Evolutionary conservation across 2,113 vertebrate species (phyloP), one percentile per base, ranked within the genome.

Genomic region (Tyrannus savana): DNA sequence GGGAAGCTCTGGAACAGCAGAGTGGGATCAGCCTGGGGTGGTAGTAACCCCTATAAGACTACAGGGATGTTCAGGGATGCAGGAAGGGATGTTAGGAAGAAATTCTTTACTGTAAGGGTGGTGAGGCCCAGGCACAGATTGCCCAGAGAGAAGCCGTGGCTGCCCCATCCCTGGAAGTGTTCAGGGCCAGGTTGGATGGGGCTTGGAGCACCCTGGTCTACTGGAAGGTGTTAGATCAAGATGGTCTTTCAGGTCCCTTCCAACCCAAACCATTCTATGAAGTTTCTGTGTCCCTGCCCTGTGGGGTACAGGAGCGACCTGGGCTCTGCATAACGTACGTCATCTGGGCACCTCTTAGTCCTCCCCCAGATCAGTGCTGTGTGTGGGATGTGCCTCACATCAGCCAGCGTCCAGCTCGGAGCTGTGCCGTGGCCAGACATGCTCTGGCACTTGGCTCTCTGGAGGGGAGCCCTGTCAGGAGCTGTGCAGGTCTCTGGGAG

Each of bases 351-450:
- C 3, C 1, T n/a, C 58, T 64, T 4, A 7, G 1, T 58, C 41
- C 53, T 4, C 35, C 35, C 35, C 35, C 35, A 37, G 35, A 37
- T 37, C 35, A 37, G 35, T 37, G 16, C 52, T 0, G 0, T 2
- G 0, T 14, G 47, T 31, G 84, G 33, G 60, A 55, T 2, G 1
- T 58, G 27, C 30, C 37, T 76, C 35, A 6, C 25, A 39, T 24
- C 66, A 79, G 3, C 18, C 67, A 14, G 21, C 2, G 2, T 24
- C 47, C 47, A 60, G 55, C 74, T 66, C 0, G 0, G 76, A 80
- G 84, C 28, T 0, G 0, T 30, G 8, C 41, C 2, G 0, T 6
- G 39, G 74, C 47, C 0, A 5, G 60, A 33, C 22, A 7, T 0
- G 1, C 25, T 33, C 63, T 60, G 72, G 37, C 28, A 7, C 35